Base-by-base conservation (phyloP, 2,888 invertebrate species). In the Drosophila formosana region DNA sequence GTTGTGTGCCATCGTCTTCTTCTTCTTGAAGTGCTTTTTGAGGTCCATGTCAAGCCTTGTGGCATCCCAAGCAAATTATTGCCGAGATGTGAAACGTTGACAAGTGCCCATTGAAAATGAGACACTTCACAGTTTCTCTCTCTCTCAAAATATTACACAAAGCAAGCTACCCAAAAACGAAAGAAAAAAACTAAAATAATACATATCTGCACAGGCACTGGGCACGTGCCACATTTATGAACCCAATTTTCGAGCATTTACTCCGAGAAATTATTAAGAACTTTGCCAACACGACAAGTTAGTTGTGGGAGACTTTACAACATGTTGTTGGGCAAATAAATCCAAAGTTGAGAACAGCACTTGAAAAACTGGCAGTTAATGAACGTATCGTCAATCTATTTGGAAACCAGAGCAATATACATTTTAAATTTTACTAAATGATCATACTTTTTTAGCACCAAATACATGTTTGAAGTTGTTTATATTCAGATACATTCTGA, bases 21-120 rank as follows among this genome's bases (percentile, higher is more conserved):
- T 5, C 56, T 46, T 34, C 26, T 37, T 47, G 47, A 65, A 88
- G 82, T 69, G 82, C 72, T 69, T 75, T 66, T 71, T 68, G 66
- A 68, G 82, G 71, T 71, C 52, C 53, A 64, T 80, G 63, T 69
- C 80, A 66, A 82, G 77, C 60, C 60, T 58, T 80, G 68, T 45
- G 75, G 78, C 78, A 64, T 78, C 55, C 78, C 62, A 52, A 75
- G 79, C 61, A 78, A 76, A 76, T 78, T 76, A 74, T 74, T 69
- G 69, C 65, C 56, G 45, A 58, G 65, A 63, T 66, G 41, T 66
- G 65, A 79, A 88, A 66, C 65, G 66, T 67, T 75, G 65, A 60
- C 82, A 69, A 82, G 76, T 81, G 85, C 52, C 71, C 86, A 85
- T 82, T 85, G 88, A 82, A 63, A 76, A 69, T 32, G 58, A 74